These are phyloP conservation scores for Temnothorax unifasciatus DNA, from an alignment of 2,888 invertebrate species.

Conservation along the genomic window DNA sequence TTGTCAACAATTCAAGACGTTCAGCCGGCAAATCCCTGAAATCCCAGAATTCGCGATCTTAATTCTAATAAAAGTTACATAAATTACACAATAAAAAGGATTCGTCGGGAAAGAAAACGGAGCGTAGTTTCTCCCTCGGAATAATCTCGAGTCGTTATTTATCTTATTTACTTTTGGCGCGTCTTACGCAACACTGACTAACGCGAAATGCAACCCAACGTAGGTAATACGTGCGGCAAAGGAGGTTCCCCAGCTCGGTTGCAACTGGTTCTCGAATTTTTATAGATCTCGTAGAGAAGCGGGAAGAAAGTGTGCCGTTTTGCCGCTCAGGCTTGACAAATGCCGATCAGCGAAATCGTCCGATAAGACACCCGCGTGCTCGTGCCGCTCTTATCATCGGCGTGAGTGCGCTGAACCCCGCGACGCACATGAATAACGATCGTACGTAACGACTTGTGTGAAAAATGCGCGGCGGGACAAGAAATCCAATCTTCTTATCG, in stretches of 20 bases:
- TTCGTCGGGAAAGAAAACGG: background rate
- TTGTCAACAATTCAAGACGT: background rate
- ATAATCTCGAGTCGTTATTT: background rate
- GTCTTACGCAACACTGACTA: background rate
- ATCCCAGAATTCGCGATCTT: background rate
- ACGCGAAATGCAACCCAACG: background rate
- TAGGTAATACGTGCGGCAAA: no score
- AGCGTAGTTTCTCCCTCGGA: background rate
- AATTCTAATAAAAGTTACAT: constrained; percentile 1
- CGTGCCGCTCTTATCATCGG: no score
- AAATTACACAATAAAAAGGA: background rate
- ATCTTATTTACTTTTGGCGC: background rate
- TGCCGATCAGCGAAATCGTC: constrained; percentile 37
- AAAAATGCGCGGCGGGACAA: constrained; percentile 14
- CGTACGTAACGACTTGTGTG: background rate
- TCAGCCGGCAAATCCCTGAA: background rate
- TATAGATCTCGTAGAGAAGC: background rate
- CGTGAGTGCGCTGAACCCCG: no score
- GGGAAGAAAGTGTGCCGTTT: background rate
- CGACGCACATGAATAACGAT: constrained; percentile 25
- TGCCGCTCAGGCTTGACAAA: constrained; percentile 26
- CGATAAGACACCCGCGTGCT: constrained; percentile 11
- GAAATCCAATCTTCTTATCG: constrained; percentile 47
- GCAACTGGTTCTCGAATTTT: constrained; percentile 21
- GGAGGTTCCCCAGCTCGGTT: background rate